Conservation (phyloP, 2,113 vertebrate species). For the Hypomesus transpacificus region DNA sequence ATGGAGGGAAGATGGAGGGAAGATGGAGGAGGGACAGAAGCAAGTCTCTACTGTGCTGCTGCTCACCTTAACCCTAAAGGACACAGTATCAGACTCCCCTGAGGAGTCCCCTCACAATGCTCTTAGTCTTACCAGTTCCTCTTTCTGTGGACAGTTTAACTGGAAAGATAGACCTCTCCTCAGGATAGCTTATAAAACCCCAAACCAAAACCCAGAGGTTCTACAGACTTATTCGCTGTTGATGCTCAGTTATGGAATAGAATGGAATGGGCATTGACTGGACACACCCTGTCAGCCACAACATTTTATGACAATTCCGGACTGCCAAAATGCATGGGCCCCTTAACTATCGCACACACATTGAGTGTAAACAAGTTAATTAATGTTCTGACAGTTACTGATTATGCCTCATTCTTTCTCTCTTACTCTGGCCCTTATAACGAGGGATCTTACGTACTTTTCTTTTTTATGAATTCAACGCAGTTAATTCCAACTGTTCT, state of each 20-base stretch:
- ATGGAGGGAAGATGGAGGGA: conserved; percentile 54
- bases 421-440: conserved; percentile 8
- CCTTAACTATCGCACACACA: conserved; percentile 48
- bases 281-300: neutral
- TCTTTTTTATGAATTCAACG: conserved; percentile 7
- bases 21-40: neutral
- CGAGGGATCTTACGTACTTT: conserved; percentile 9
- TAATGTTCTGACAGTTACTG: neutral
- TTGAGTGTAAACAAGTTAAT: neutral
- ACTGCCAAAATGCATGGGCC: conserved; percentile 42
- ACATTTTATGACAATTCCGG: neutral
- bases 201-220: conserved; percentile 7
- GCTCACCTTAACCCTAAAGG: conserved; percentile 53
- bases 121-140: neutral
- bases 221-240: conserved; percentile 29
- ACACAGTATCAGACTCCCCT: neutral
- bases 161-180: conserved; percentile 7
- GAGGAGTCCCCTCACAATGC: neutral
- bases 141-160: neutral
- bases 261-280: conserved; percentile 6
- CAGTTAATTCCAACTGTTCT: conserved; percentile 33
- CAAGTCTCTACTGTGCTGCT: conserved; percentile 32
- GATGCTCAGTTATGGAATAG: neutral
- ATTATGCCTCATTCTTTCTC: conserved; percentile 11
- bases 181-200: conserved; percentile 3